These are phyloP conservation scores for Scaptomyza hsui DNA, from an alignment of 1,140 invertebrate genomes.

Conservation along the genomic window DNA sequence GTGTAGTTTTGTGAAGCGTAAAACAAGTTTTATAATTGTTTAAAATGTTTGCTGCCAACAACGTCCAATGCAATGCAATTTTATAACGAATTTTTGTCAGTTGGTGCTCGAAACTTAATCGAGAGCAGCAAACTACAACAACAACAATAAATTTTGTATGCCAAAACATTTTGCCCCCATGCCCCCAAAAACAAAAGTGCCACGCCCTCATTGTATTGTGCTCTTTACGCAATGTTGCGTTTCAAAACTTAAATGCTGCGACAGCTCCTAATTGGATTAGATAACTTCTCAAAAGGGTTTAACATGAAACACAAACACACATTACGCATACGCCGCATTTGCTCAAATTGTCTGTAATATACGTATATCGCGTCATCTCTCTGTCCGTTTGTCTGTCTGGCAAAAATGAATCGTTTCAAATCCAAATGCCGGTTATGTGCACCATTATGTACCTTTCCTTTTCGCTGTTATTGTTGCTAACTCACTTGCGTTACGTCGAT, in stretches of 20 bases:
- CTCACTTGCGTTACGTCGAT: constrained; percentile 65
- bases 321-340: constrained; percentile 31
- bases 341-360: background rate
- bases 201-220: constrained; percentile 10
- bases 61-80: constrained; percentile 73
- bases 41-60: constrained; percentile 74
- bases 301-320: constrained; percentile 32
- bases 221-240: constrained; percentile 63
- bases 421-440: constrained; percentile 63
- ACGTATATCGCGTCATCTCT: background rate
- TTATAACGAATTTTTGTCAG: constrained; percentile 81
- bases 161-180: constrained; percentile 32
- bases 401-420: constrained; percentile 55
- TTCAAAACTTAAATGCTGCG: constrained; percentile 63
- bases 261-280: constrained; percentile 77
- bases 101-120: constrained; percentile 77
- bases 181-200: background rate
- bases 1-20: constrained; percentile 74
- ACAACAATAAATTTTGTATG: constrained; percentile 45
- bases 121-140: constrained; percentile 51
- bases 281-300: constrained; percentile 75
- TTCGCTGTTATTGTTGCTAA: constrained; percentile 38
- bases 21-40: constrained; percentile 83
- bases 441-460: constrained; percentile 58
- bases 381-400: constrained; percentile 48